Conservation (phyloP, 1,140 invertebrate species). For the Trichonephila clavipes region DNA sequence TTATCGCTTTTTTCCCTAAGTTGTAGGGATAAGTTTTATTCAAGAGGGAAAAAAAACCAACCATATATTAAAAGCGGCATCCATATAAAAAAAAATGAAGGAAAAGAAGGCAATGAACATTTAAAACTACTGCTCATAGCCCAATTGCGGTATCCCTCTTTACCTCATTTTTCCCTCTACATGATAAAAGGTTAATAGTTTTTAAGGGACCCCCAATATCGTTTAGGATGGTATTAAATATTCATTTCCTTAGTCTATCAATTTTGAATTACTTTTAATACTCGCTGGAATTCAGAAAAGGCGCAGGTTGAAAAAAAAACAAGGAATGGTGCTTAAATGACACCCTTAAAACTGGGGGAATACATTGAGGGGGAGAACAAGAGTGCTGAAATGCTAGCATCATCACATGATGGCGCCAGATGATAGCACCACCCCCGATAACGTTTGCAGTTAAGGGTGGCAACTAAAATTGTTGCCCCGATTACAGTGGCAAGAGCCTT, state of each 20-base stretch:
- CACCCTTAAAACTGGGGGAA: constrained; percentile 40
- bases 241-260: constrained; percentile 75
- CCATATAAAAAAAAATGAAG: neutral
- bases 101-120: constrained; percentile 4
- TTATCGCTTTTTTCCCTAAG: constrained; percentile 71
- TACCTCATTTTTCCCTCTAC: constrained; percentile 25
- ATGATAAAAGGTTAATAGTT: constrained; percentile 76
- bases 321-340: constrained; percentile 39
- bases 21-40: constrained; percentile 56
- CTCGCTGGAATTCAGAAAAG: constrained; percentile 15
- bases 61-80: neutral
- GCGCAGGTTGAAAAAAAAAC: constrained; percentile 35
- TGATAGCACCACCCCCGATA: constrained; percentile 56
- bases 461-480: constrained; percentile 68
- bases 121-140: constrained; percentile 4
- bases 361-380: neutral
- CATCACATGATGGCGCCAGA: constrained; percentile 51
- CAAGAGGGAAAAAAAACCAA: neutral
- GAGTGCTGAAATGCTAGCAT: neutral
- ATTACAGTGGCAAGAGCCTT: constrained; percentile 36
- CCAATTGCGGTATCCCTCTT: constrained; percentile 31
- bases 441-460: constrained; percentile 62
- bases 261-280: constrained; percentile 75
- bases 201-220: constrained; percentile 75
- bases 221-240: constrained; percentile 69